Evolutionary conservation across 2,797 vertebrate genomes (phyloP).

Genomic region (Mycteria americana): DNA sequence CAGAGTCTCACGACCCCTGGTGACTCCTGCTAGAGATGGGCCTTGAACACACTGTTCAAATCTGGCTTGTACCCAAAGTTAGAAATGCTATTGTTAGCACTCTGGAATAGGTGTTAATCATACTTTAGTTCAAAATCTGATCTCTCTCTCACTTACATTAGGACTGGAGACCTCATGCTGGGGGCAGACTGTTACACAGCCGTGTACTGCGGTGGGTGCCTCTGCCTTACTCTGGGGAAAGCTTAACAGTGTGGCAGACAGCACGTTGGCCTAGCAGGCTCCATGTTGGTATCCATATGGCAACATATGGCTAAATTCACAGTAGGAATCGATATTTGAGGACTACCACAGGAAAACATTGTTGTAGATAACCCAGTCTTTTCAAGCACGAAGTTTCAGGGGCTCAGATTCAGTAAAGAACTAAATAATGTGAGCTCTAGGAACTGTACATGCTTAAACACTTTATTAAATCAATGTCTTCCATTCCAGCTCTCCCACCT

Average conservation of each 20-base stretch:
- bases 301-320: neutral
- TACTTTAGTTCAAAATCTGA: neutral
- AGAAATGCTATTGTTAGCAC: neutral
- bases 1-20: neutral
- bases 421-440: neutral
- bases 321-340: neutral
- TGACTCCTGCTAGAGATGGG: neutral
- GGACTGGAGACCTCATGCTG: neutral
- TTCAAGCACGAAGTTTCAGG: neutral
- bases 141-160: neutral
- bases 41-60: neutral
- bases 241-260: neutral
- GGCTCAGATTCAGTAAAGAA: neutral
- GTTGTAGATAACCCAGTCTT: neutral
- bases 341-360: neutral
- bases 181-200: neutral
- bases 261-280: neutral
- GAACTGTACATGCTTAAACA: neutral
- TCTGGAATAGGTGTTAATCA: neutral
- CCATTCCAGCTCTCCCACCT: neutral
- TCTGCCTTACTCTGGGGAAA: neutral
- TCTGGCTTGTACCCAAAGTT: neutral
- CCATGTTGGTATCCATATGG: neutral
- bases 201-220: neutral
- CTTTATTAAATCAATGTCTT: neutral